A percentile compares a stretch with the other conserved stretches of the same genome.
phyloP scores from a whole-genome alignment of 2,888 invertebrate genomes.

The Mylabris sibirica region DNA sequence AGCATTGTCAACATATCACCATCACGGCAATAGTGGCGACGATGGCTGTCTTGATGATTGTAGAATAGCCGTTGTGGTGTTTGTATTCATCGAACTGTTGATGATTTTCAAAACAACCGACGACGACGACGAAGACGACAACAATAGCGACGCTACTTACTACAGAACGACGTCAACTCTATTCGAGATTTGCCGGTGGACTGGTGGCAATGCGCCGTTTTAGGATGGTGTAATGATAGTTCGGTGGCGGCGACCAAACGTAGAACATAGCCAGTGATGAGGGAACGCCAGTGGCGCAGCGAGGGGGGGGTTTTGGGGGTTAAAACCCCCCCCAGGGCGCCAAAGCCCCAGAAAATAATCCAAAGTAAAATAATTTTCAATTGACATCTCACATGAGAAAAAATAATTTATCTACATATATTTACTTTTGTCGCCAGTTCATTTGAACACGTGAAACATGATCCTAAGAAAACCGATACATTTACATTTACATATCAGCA shows the following conservation, averaged over 20 bases:
- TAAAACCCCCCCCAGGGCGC: too few species aligned
- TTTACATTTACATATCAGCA: too few species aligned
- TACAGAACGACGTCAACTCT: constrained; percentile 23
- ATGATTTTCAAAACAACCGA: constrained; percentile 7
- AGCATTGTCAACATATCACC: constrained; percentile 46
- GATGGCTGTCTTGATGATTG: background rate
- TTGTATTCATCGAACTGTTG: constrained; percentile 26
- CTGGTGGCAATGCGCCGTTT: constrained; percentile 17
- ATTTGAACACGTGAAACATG: too few species aligned
- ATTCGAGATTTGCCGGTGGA: constrained; percentile 28
- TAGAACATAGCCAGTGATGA: constrained; percentile 15
- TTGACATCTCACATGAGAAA: too few species aligned
- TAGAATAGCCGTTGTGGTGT: constrained; percentile 1
- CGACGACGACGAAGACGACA: constrained; percentile 17
- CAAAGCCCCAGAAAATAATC: too few species aligned
- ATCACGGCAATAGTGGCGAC: constrained; percentile 14
- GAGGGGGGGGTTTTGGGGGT: too few species aligned
- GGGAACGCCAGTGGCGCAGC: too few species aligned
- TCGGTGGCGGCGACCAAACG: constrained; percentile 24
- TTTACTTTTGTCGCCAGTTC: too few species aligned
- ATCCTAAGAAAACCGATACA: too few species aligned
- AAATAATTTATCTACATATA: too few species aligned
- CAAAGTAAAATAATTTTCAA: too few species aligned
- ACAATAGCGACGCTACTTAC: constrained; percentile 9
- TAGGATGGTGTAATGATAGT: background rate